Evolutionary conservation across 2,113 vertebrate species (phyloP), one percentile per base, ranked within the genome.

Genomic region (Vireo altiloquus): DNA sequence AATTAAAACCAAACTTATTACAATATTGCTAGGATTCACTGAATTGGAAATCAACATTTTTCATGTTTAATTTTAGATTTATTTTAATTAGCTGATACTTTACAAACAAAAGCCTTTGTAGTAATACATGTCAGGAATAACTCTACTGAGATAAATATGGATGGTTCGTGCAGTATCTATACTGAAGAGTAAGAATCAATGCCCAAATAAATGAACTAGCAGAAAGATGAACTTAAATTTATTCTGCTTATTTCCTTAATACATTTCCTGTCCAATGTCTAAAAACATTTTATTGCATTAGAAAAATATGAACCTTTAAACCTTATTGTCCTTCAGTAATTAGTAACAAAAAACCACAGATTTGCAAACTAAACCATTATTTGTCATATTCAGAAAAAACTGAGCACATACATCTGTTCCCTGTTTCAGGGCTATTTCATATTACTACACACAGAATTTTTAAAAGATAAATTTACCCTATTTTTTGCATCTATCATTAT

Each of bases 1-100:
- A 97, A 98, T 95, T 97, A 96, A 97, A 97, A 93, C 28, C 92
- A 97, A 98, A 97, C 97, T 96, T 97, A 95, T 84, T 96, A 96
- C 88, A 97, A 96, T 96, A 91, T 96, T 96, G 84, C 60, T 95
- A 96, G 87, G 63, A 94, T 93, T 96, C 83, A 81, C 66, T 95
- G 97, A 95, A 94, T 87, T 94, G 60, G 95, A 97, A 98, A 97
- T 96, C 91, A 95, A 94, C 92, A 97, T 97, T 96, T 95, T 97
- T 97, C 95, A 96, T 94, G 82, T 87, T 94, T 86, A 85, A 89
- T 94, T 97, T 97, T 95, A 97, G 93, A 97, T 97, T 97, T 97
- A 97, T 98, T 97, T 98, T 96, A 96, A 97, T 98, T 97, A 96
- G 87, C 54, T 95, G 70, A 95, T 87, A 87, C 33, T 80, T 88